These are phyloP conservation scores for Lates calcarifer DNA, from an alignment of 2,113 vertebrate genomes.

Conservation along the genomic window DNA sequence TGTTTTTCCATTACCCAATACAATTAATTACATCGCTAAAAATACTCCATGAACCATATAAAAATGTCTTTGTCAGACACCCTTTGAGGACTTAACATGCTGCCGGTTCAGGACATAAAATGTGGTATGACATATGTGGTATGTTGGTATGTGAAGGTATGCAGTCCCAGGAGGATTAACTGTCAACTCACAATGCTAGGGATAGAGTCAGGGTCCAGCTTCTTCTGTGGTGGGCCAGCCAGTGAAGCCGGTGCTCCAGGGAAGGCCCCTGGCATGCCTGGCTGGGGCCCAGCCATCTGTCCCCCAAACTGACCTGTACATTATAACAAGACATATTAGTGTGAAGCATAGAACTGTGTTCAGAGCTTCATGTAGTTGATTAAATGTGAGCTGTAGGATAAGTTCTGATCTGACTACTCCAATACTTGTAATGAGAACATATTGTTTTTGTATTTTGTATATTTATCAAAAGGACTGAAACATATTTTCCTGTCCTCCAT, in stretches of 20 bases:
- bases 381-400: background rate
- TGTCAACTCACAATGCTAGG: conserved; percentile 90
- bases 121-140: conserved; percentile 5
- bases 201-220: conserved; percentile 92
- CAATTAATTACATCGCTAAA: background rate
- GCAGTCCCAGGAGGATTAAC: conserved; percentile 9
- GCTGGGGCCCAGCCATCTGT: conserved; percentile 86
- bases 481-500: background rate
- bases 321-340: background rate
- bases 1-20: background rate
- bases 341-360: background rate
- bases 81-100: conserved; percentile 6
- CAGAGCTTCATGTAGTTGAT: background rate
- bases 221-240: conserved; percentile 91
- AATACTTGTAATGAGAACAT: background rate
- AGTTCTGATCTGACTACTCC: background rate
- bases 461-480: too few relatives aligned
- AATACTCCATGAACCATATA: too few relatives aligned
- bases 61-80: background rate
- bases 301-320: conserved; percentile 87
- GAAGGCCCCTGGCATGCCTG: conserved; percentile 88
- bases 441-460: background rate
- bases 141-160: conserved; percentile 9
- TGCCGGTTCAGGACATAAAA: conserved; percentile 10
- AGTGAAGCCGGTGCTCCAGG: conserved; percentile 83